Base-by-base conservation (phyloP, 2,888 invertebrate species). In the Agrochola litura region DNA sequence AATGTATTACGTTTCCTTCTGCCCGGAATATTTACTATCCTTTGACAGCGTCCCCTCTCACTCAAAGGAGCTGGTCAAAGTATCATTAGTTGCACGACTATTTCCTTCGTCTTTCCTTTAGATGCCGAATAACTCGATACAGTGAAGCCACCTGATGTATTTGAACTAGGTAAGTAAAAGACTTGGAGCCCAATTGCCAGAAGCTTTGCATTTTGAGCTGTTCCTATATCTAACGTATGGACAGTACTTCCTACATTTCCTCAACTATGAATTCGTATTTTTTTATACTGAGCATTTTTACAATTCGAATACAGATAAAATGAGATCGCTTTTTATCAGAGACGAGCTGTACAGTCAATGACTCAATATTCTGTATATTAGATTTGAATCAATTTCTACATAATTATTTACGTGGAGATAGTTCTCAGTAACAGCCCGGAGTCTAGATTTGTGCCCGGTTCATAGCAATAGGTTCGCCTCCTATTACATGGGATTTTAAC, bases 1-100 rank as follows among this genome's bases (percentile, higher is more conserved):
- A 80, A 84, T 79, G 79, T 64, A 79, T 71, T 71, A 25, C n/a
- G 30, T 60, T 64, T 67, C 56, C 63, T 25, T 46, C 19, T 65
- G 4, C n/a, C 12, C 3, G 5, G 37, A n/a, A 56, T 43, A 82
- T 52, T 77, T 19, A n/a, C 52, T 16, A 6, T 37, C 64, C 64
- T 68, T 79, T 72, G 79, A 49, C 1, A 46, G 4, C 1, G 58
- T 49, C 5, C 19, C n/a, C 14, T 37, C 19, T 49, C 22, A 30
- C 41, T 68, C 60, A 72, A 79, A 79, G 72, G 68, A 64, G 10
- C 61, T 64, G 66, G 56, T 58, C 67, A 30, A n/a, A 52, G 66
- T 19, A 12, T 64, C 72, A 60, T 72, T 84, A 84, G 14, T 14
- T 37, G 67, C 58, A 10, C 43, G 60, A 52, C 46, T 41, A 49